These are phyloP conservation scores for Aplysia californica DNA, from an alignment of 1,140 invertebrate species.

Conservation along the genomic window DNA sequence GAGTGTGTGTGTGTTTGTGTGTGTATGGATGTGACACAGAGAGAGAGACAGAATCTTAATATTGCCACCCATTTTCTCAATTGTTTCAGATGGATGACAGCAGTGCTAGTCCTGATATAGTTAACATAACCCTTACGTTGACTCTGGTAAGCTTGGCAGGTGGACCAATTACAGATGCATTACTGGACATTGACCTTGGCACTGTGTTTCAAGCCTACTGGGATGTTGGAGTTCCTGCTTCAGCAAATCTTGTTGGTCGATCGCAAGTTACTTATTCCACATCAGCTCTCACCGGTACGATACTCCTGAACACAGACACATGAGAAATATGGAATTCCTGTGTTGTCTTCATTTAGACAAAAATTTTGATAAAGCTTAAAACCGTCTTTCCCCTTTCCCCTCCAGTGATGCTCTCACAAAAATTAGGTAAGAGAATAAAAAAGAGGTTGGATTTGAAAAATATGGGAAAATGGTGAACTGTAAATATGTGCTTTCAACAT, in stretches of 20 bases:
- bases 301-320: neutral
- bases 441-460: too few relatives aligned
- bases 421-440: too few relatives aligned
- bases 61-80: neutral
- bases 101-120: neutral
- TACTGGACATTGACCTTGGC: slow-evolving; percentile 4
- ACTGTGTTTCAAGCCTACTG: slow-evolving; percentile 1
- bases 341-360: too few relatives aligned
- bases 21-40: too few relatives aligned
- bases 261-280: neutral
- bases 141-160: neutral
- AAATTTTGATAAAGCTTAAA: too few relatives aligned
- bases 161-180: neutral
- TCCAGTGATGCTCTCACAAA: too few relatives aligned
- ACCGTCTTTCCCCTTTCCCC: too few relatives aligned
- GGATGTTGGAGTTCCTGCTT: slow-evolving; percentile 8
- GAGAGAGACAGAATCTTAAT: neutral
- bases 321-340: too few relatives aligned
- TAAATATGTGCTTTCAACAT: too few relatives aligned
- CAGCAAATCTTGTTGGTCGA: neutral
- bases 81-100: slow-evolving; percentile 11
- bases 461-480: too few relatives aligned
- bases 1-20: too few relatives aligned
- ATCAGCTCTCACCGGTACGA: neutral
- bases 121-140: slow-evolving; percentile 14